Percentiles rank a stretch among this genome's conserved stretches.
phyloP scores from a whole-genome alignment of 2,888 invertebrate species.

The Arrhopalites spinosus region DNA sequence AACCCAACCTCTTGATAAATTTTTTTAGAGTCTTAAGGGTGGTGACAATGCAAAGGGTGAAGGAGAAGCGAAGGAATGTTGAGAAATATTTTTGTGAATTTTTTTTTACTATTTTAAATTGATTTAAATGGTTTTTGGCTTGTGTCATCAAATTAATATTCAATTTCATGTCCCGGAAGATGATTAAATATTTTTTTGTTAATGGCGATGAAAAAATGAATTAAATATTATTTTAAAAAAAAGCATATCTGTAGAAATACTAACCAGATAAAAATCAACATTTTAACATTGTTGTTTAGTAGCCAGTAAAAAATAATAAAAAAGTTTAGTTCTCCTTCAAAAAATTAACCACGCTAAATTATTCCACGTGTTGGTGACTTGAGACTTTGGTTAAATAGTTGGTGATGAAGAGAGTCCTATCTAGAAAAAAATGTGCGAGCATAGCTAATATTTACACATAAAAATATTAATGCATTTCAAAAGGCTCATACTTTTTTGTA shows the following conservation, averaged over 20 bases:
- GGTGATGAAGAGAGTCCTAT: background rate
- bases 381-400: background rate
- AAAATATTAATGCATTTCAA: slow-evolving; percentile 26
- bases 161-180: too few species aligned
- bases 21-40: background rate
- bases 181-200: too few species aligned
- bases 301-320: too few species aligned
- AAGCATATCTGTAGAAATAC: too few species aligned
- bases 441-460: slow-evolving; percentile 31
- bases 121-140: too few species aligned
- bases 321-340: too few species aligned
- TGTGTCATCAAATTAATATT: too few species aligned
- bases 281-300: too few species aligned
- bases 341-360: background rate
- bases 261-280: too few species aligned
- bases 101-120: too few species aligned
- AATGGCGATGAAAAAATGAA: too few species aligned
- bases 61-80: background rate
- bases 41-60: background rate
- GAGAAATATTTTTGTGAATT: background rate
- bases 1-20: background rate
- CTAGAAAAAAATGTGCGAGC: slow-evolving; percentile 12
- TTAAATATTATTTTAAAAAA: too few species aligned
- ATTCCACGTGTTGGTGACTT: slow-evolving; percentile 29
- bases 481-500: background rate